Percentiles rank a stretch among this genome's conserved stretches.
These are phyloP conservation scores for Conopomorpha cramerella DNA, from an alignment of 1,140 invertebrate species.

Conservation along the genomic window DNA sequence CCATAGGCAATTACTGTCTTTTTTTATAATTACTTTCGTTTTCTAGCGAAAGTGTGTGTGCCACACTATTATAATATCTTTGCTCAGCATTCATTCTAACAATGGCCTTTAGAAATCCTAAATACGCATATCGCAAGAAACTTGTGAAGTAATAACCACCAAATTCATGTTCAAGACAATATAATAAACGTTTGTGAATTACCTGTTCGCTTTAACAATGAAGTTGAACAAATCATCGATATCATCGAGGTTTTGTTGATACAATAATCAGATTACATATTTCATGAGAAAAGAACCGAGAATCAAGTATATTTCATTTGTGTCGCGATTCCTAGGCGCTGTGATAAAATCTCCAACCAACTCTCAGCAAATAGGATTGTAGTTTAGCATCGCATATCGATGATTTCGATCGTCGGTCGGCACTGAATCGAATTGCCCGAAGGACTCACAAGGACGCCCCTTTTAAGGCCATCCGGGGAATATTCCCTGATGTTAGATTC, in stretches of 20 bases:
- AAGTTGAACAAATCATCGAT: conserved; percentile 1
- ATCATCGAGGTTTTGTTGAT: conserved; percentile 9
- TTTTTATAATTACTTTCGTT: too few relatives aligned
- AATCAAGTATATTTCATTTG: conserved; percentile 29
- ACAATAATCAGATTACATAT: conserved; percentile 23
- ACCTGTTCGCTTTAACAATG: conserved; percentile 6
- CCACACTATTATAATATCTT: too few relatives aligned
- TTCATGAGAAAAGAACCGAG: conserved; percentile 21
- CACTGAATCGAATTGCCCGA: conserved; percentile 6
- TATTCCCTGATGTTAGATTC: too few relatives aligned
- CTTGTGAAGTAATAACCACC: too few relatives aligned
- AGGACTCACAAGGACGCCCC: conserved; percentile 8
- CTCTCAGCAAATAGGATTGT: conserved; percentile 23
- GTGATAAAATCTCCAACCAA: conserved; percentile 28
- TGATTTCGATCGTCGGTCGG: conserved; percentile 13
- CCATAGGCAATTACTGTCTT: too few relatives aligned
- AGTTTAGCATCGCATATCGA: conserved; percentile 21
- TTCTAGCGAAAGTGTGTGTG: too few relatives aligned
- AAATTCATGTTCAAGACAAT: too few relatives aligned
- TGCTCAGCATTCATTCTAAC: conserved; percentile 2
- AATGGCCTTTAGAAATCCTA: too few relatives aligned
- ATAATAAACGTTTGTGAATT: conserved; percentile 1
- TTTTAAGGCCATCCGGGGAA: conserved; percentile 6
- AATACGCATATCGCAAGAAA: too few relatives aligned
- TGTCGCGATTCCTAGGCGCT: conserved; percentile 22